phyloP scores from a whole-genome alignment of 2,113 vertebrate genomes.

The Scalopus aquaticus region DNA sequence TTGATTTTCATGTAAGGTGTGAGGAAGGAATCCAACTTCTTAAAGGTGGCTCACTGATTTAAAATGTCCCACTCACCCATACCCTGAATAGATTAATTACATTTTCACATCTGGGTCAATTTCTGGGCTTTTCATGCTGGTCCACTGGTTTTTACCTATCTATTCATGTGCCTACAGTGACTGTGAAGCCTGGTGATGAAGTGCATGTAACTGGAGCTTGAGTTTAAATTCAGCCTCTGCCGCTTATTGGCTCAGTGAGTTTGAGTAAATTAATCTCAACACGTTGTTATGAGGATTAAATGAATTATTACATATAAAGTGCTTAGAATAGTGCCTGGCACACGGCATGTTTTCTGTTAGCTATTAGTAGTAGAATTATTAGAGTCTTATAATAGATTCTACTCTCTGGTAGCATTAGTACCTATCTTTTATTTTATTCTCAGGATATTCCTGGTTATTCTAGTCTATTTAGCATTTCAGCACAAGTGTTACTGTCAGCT shows the following conservation, averaged over 20 bases:
- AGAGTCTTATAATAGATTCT: background rate
- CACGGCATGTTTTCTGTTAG: background rate
- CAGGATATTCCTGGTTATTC: constrained; percentile 2
- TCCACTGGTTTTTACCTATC: background rate
- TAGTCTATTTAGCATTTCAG: background rate
- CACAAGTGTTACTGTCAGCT: background rate
- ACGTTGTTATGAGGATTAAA: background rate
- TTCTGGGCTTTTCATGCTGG: background rate
- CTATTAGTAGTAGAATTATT: constrained; percentile 7
- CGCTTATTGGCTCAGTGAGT: background rate
- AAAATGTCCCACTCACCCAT: background rate
- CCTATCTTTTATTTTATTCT: background rate
- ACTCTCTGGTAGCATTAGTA: background rate
- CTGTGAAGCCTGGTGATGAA: background rate
- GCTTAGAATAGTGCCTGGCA: background rate
- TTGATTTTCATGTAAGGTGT: constrained; percentile 14
- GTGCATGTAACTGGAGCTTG: background rate
- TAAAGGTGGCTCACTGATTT: background rate
- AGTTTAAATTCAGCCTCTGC: background rate
- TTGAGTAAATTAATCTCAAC: background rate
- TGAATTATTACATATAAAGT: background rate
- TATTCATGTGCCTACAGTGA: background rate
- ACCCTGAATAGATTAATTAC: background rate
- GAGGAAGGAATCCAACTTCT: constrained; percentile 6
- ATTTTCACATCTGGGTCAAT: background rate